These are phyloP conservation scores for Acronicta aceris DNA, from an alignment of 2,888 invertebrate genomes.

Conservation along the genomic window DNA sequence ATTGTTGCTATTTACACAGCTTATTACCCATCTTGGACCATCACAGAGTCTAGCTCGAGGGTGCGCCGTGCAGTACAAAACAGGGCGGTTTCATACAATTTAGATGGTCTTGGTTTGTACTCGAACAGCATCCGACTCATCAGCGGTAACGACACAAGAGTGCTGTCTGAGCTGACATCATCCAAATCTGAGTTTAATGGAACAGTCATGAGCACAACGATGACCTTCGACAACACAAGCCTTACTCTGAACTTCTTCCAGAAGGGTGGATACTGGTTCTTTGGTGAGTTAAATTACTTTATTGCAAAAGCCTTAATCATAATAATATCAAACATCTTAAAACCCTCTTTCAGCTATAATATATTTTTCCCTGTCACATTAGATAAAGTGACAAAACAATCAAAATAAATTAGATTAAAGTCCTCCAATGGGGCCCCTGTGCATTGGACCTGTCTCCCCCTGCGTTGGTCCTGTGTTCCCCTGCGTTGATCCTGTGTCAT, in stretches of 20 bases:
- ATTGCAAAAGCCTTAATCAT: too few relatives aligned
- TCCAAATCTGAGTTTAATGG: slow-evolving; percentile 46
- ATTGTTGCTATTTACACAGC: slow-evolving; percentile 90
- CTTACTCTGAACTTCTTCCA: slow-evolving; percentile 71
- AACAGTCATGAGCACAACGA: slow-evolving; percentile 59
- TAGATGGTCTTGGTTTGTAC: slow-evolving; percentile 67
- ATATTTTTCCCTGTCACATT: too few relatives aligned
- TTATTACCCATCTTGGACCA: slow-evolving; percentile 85
- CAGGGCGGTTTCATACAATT: slow-evolving; percentile 3
- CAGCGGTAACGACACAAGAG: slow-evolving; percentile 21
- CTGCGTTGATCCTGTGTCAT: too few relatives aligned
- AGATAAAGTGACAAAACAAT: too few relatives aligned
- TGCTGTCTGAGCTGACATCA: slow-evolving; percentile 3
- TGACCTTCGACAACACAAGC: slow-evolving; percentile 64
- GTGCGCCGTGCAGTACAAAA: slow-evolving; percentile 69
- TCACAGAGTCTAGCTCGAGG: slow-evolving; percentile 67
- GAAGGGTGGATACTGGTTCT: slow-evolving; percentile 79
- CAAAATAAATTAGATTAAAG: too few relatives aligned
- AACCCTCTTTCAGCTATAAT: too few relatives aligned
- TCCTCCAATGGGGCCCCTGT: too few relatives aligned
- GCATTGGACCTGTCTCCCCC: too few relatives aligned
- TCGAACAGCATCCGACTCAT: slow-evolving; percentile 52
- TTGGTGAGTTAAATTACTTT: slow-evolving; percentile 68
- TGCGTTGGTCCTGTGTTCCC: too few relatives aligned
- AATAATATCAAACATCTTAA: too few relatives aligned